Base-by-base conservation (phyloP, 2,888 invertebrate genomes). In the Acanthosepion pharaonis region DNA sequence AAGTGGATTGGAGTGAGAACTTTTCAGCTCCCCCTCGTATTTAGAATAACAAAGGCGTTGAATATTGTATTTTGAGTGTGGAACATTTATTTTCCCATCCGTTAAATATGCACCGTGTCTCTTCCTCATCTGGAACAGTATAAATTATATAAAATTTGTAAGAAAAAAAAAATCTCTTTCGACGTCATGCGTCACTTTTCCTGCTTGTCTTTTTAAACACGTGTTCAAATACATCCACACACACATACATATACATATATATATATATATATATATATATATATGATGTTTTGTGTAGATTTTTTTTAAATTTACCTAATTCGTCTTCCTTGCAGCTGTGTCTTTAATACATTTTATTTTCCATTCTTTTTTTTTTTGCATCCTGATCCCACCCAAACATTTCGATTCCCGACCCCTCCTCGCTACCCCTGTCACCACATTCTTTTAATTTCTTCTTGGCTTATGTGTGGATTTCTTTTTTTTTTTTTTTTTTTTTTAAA, bases 291-390 rank as follows among this genome's bases (percentile, higher is more conserved):
- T 42, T 78, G n/a, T 78, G 9, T n/a, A 9, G 9, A 11, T 78
- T n/a, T 78, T 33, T 78, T 64, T 25, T 64, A 25, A 11, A 11
- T n/a, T 78, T 42, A 42, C 42, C 28, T 8, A n/a, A 28, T 78
- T 78, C 78, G n/a, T 78, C n/a, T 78, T 78, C 28, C 78, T 78
- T n/a, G n/a, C 78, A 78, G 78, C 78, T 78, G 78, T n/a, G 78
- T 78, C 78, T 78, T 78, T 78, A 78, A 11, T 78, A n/a, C 15
- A 9, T 78, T 78, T 78, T 78, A 11, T n/a, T n/a, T 11, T 78
- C 8, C 9, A 6, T 18, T 11, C 6, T 18, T 3, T n/a, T n/a
- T n/a, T n/a, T 18, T 8, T 64, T 23, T 25, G 42, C 23, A 78
- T 8, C 15, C 28, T n/a, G 78, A 6, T 11, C 78, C n/a, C n/a